Base-by-base conservation (phyloP, 53 echinoderm and acorn worm genomes). In the Apostichopus leukothele region DNA sequence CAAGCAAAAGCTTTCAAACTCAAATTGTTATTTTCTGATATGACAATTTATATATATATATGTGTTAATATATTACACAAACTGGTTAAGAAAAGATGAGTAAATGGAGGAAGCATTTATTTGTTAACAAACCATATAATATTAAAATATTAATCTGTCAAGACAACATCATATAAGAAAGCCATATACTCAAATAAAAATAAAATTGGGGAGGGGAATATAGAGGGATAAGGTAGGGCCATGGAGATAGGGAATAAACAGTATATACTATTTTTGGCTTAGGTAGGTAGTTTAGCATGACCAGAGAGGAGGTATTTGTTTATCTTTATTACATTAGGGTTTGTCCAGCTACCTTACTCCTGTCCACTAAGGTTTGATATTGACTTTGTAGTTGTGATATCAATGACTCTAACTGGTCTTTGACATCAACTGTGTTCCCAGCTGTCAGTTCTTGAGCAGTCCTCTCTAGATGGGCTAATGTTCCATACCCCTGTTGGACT, bases 351-450 rank as follows among this genome's bases (percentile, higher is more conserved):
- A 87, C 88, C 53, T 87, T 75, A 73, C 88, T 22, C 22, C 88
- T 87, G 50, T 87, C 75, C 53, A 75, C 21, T 53, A 87, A 75
- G 0, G 52, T 52, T 52, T 87, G 52, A 25, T 87, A 87, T 21
- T 87, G 88, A 5, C 51, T 87, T 71, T 74, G 52, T 75, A 87
- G 9, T 19, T 87, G 74, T 54, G 75, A 74, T 23, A 87, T 87
- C 74, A 19, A 6, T 4, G 75, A 55, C 16, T 75, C 18, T 19
- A 87, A 22, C 75, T 87, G 88, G 51, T 87, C 88, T 57, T 87
- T 26, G 6, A 87, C 57, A 26, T 74, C 88, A 9, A 75, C 8
- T 74, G 52, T 57, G 75, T 75, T 87, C 52, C 74, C 75, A n/a
- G 88, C 74, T 14, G 74, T 50, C 1, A 87, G 75, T 53, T 87